Evolutionary conservation across 2,113 vertebrate genomes (phyloP).

Genomic region (human): GRCh38 chr20:17706001-17706500

Average conservation of each 20-base stretch:
- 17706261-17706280: not conserved
- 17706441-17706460: not conserved
- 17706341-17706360: rapidly evolving
- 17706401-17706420: not conserved
- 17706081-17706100: not conserved
- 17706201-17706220: not conserved
- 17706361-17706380: not conserved
- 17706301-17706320: not conserved
- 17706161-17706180: not conserved
- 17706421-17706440: not conserved
- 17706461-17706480: not conserved
- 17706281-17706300: not conserved
- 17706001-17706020: not conserved
- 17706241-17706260: rapidly evolving
- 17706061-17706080: not conserved
- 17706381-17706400: not conserved
- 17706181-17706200: not conserved
- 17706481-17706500: not conserved
- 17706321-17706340: not conserved
- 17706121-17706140: not conserved
- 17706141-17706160: not conserved
- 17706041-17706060: not conserved
- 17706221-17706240: not conserved
- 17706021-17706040: not conserved
- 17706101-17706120: not conserved